Evolutionary conservation across 2,113 vertebrate genomes (phyloP), one percentile per base, ranked within the genome.

Genomic region (Pterophyllum scalare): DNA sequence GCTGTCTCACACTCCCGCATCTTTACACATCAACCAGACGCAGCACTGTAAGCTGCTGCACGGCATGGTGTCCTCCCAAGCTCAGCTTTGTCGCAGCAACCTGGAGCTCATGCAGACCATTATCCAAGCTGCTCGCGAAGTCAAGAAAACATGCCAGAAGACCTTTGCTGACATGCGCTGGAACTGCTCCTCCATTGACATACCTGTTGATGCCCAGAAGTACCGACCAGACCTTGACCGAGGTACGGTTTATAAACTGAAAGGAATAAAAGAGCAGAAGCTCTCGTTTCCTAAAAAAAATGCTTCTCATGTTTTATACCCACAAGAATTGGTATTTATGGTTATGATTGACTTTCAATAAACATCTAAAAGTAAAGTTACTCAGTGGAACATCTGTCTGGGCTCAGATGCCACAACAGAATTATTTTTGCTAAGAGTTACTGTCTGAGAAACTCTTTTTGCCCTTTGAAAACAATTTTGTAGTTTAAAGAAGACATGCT

Each of bases 91-190:
- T 91, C 97, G 98, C 82, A 98, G 95, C 92, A 98, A 99, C 95
- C 94, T 99, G 96, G 98, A 99, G 80, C 95, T 99, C n/a, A 99
- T 99, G 98, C 97, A 97, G 20, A 98, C 97, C 89, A 95, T 99
- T 22, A 95, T 98, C 90, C 97, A 97, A 58, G 98, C 98, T 0
- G 98, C 98, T 0, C 95, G 96, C 0, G 97, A 99, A 81, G 98
- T 97, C 89, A 97, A 97, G 91, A 98, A 98, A 92, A 97, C 97
- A 2, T 99, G 98, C 90, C 97, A 97, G 83, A 97, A 98, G 94
- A 96, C 98, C 0, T 99, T 99, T 1, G 81, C 96, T 0, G 98
- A 99, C 89, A 99, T 99, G 98, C 94, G 98, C 59, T 99, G 98
- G 98, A 99, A 99, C 95, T 99, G 98, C 89, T 98, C 98, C 28